These are phyloP conservation scores for Plodia interpunctella DNA, from an alignment of 1,140 invertebrate genomes.

Conservation along the genomic window DNA sequence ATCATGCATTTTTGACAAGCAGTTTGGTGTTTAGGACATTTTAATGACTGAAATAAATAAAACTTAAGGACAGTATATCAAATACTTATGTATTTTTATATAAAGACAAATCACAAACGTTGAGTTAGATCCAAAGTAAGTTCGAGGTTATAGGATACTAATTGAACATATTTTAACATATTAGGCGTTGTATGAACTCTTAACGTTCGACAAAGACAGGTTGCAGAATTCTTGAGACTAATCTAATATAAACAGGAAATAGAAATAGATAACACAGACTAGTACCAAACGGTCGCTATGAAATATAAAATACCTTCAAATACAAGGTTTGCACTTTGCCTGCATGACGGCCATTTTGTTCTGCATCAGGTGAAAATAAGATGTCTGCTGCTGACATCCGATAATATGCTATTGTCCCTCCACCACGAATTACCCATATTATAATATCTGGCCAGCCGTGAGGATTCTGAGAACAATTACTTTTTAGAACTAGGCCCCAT, in stretches of 20 bases:
- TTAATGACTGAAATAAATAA: constrained; percentile 44
- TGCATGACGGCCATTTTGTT: constrained; percentile 43
- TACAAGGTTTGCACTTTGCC: constrained; percentile 48
- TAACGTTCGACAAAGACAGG: too few relatives aligned
- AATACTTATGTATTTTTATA: too few relatives aligned
- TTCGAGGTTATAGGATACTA: too few relatives aligned
- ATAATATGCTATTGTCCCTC: constrained; percentile 45
- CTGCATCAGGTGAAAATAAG: constrained; percentile 40
- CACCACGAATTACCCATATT: constrained; percentile 48
- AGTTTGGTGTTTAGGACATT: constrained; percentile 48
- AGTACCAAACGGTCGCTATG: background rate
- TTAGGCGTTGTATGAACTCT: too few relatives aligned
- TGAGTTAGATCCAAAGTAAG: too few relatives aligned
- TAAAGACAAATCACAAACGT: constrained; percentile 9
- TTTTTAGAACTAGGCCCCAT: too few relatives aligned
- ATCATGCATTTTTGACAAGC: constrained; percentile 40
- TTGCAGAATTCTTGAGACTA: too few relatives aligned
- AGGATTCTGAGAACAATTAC: constrained; percentile 24
- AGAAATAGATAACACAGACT: too few relatives aligned
- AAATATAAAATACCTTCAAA: constrained; percentile 37
- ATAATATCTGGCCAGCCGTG: constrained; percentile 57
- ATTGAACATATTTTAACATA: too few relatives aligned
- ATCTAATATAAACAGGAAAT: too few relatives aligned
- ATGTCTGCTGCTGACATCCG: constrained; percentile 43
- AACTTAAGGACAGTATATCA: too few relatives aligned